Evolutionary conservation across 2,113 vertebrate species (phyloP), one percentile per base, ranked within the genome.

Genomic region (Psittacula cyanocephala): DNA sequence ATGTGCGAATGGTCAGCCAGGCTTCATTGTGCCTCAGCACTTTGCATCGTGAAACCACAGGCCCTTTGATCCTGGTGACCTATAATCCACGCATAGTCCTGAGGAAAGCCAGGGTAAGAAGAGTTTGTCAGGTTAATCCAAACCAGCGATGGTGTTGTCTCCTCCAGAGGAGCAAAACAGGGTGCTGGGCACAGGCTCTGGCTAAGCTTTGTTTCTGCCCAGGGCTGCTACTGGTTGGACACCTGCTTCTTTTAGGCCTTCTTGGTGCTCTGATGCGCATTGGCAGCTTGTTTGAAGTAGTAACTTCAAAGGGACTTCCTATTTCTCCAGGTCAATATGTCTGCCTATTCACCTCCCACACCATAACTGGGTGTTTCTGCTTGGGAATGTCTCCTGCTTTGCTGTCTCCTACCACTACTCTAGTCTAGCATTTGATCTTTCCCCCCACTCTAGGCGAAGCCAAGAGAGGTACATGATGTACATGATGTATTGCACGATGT

Each of bases 231-330:
- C 37, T 28, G 31, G 19, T 52, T 74, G 39, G 55, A 68, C 69
- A 91, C 47, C 33, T 79, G 62, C 50, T 89, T 86, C 74, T 93
- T 46, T 74, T 19, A 64, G 80, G 64, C 65, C 50, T 74, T 59
- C 69, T 70, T n/a, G 25, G 39, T 83, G 28, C 50, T 84, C 83
- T 1, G 8, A 84, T 93, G 91, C 93, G 68, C 80, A 60, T 60
- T 37, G 77, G 37, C 65, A 84, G n/a, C 7, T 31, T 6, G 17
- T 78, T 89, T 92, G 77, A 94, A 91, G 76, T 31, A 65, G 24
- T 17, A 84, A 83, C 81, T 95, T 95, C 91, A 92, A 93, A 96
- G 46, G 14, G 12, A 74, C 65, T 86, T 93, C 65, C 80, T 79
- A 6, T 47, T 71, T 87, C 77, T 93, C 67, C 72, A 31, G 65